Percentiles rank a stretch among this genome's conserved stretches.
phyloP scores from a whole-genome alignment of 2,888 invertebrate species.

The Polydrusus pterygomalis region DNA sequence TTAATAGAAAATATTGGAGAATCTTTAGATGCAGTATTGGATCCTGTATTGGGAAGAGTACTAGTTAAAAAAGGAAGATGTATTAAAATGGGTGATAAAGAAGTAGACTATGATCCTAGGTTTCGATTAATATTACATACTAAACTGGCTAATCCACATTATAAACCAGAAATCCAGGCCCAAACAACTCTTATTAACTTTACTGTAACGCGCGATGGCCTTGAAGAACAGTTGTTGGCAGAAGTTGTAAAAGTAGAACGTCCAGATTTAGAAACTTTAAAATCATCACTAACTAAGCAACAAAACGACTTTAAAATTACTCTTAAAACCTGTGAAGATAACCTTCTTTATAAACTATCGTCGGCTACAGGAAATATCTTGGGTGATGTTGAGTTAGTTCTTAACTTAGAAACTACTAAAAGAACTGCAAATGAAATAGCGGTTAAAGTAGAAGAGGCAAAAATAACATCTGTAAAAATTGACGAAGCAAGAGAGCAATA shows the following conservation, averaged over 20 bases:
- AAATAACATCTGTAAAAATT: slow-evolving; percentile 88
- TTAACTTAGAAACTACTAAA: slow-evolving; percentile 95
- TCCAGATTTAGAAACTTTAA: slow-evolving; percentile 90
- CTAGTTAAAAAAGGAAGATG: slow-evolving; percentile 90
- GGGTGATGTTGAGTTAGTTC: slow-evolving; percentile 91
- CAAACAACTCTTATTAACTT: slow-evolving; percentile 97
- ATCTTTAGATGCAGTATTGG: slow-evolving; percentile 91
- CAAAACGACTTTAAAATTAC: slow-evolving; percentile 97
- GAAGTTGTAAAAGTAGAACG: slow-evolving; percentile 95
- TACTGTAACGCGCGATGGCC: slow-evolving; percentile 92
- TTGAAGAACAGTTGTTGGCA: slow-evolving; percentile 94
- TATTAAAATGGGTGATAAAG: slow-evolving; percentile 92
- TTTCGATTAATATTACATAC: slow-evolving; percentile 93
- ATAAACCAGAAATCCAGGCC: slow-evolving; percentile 97
- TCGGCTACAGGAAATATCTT: slow-evolving; percentile 94
- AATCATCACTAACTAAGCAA: slow-evolving; percentile 89
- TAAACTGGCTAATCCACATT: slow-evolving; percentile 96
- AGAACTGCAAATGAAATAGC: slow-evolving; percentile 94
- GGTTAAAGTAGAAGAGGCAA: slow-evolving; percentile 90
- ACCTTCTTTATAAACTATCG: slow-evolving; percentile 88
- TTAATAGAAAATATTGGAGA: slow-evolving; percentile 94
- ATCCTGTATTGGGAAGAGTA: slow-evolving; percentile 90
- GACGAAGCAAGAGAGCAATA: slow-evolving; percentile 94
- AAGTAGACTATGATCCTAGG: slow-evolving; percentile 88
- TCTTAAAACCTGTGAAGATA: slow-evolving; percentile 92